Evolutionary conservation across 2,888 invertebrate species (phyloP).

Genomic region (Acleris sparsana): DNA sequence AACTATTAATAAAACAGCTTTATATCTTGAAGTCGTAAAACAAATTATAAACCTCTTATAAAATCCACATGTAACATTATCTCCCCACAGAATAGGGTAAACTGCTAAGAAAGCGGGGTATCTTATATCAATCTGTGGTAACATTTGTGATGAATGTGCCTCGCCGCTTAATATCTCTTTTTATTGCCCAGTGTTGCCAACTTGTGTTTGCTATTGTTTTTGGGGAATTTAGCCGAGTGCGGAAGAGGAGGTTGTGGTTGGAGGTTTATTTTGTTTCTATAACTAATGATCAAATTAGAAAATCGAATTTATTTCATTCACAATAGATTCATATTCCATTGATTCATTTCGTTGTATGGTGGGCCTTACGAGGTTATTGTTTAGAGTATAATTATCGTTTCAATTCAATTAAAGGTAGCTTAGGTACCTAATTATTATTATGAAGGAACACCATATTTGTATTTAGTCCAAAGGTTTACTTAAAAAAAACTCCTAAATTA

Average conservation of each 20-base stretch:
- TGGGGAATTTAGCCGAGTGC: constrained; percentile 7
- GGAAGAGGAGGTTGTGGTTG: not conserved
- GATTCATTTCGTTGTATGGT: no score
- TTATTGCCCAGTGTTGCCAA: constrained; percentile 51
- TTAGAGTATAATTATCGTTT: not conserved
- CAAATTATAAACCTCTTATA: constrained; percentile 28
- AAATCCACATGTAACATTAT: constrained; percentile 8
- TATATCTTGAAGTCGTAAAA: not conserved
- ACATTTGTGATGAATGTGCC: constrained; percentile 61
- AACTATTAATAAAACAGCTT: no score
- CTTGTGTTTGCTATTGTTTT: constrained; percentile 29
- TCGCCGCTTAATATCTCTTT: constrained; percentile 58
- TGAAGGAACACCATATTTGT: no score
- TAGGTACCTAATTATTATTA: no score
- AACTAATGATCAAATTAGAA: no score
- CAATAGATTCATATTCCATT: no score
- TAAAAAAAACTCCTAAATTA: no score
- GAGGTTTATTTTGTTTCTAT: no score
- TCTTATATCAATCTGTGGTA: constrained; percentile 62
- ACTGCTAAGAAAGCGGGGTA: constrained; percentile 43
- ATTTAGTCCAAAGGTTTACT: no score
- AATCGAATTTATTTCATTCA: no score
- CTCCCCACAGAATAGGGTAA: constrained; percentile 17
- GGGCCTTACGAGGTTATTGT: no score
- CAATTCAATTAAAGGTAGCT: no score